These are phyloP conservation scores for Listronotus bonariensis DNA, from an alignment of 1,140 invertebrate genomes.

Conservation along the genomic window DNA sequence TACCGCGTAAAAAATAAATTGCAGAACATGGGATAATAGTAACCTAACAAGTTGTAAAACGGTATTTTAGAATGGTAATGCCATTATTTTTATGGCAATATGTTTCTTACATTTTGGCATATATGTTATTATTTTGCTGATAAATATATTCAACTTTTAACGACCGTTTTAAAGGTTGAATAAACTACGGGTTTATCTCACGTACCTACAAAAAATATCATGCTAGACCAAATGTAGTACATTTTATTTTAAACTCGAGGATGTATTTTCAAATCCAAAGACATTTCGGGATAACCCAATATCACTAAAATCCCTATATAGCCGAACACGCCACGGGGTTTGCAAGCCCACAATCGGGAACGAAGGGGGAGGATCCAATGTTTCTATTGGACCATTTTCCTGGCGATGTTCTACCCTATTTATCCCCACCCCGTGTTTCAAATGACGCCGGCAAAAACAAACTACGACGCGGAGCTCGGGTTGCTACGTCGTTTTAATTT, in stretches of 20 bases:
- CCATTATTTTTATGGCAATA: too few species aligned
- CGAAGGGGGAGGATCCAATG: slow-evolving; percentile 15
- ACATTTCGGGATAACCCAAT: background rate
- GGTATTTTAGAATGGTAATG: too few species aligned
- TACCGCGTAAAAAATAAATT: slow-evolving; percentile 10
- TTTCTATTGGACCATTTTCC: slow-evolving; percentile 47
- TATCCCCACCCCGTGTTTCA: slow-evolving; percentile 38
- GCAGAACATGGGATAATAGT: background rate
- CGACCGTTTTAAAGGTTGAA: too few species aligned
- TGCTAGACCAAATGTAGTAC: too few species aligned
- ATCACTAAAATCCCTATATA: slow-evolving; percentile 8
- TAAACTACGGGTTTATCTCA: too few species aligned
- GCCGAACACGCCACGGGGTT: background rate
- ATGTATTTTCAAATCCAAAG: slow-evolving; percentile 5
- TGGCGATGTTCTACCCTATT: slow-evolving; percentile 45
- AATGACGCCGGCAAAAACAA: slow-evolving; percentile 51
- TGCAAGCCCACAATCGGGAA: slow-evolving; percentile 3
- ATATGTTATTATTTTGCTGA: too few species aligned
- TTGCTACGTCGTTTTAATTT: slow-evolving; percentile 48
- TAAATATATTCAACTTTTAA: too few species aligned
- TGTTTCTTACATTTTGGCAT: too few species aligned
- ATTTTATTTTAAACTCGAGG: too few species aligned
- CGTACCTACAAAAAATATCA: too few species aligned
- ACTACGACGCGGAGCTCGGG: slow-evolving; percentile 46
- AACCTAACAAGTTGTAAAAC: too few species aligned